These are phyloP conservation scores for Balanococcus diminutus DNA, from an alignment of 2,888 invertebrate species.

Conservation along the genomic window DNA sequence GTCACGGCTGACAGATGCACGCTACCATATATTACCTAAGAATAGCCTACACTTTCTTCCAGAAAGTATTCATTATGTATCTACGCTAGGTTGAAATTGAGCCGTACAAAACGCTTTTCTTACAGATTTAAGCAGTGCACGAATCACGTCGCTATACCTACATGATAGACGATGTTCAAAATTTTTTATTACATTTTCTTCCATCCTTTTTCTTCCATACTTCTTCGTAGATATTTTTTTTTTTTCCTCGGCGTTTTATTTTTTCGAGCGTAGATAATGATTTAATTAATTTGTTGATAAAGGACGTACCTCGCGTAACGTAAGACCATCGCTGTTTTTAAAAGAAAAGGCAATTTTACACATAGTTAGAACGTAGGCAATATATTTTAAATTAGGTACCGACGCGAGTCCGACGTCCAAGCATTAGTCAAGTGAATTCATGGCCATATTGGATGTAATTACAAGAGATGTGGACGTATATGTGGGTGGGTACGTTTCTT, in stretches of 20 bases:
- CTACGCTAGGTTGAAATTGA: slow-evolving; percentile 21
- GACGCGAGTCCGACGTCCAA: too few species aligned
- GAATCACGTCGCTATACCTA: slow-evolving; percentile 21
- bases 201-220: neutral
- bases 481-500: too few species aligned
- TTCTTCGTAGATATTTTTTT: neutral
- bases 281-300: slow-evolving; percentile 3
- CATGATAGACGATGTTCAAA: slow-evolving; percentile 10
- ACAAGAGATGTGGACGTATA: too few species aligned
- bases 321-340: neutral
- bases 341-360: slow-evolving; percentile 5
- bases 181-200: slow-evolving; percentile 23
- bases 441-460: neutral
- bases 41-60: slow-evolving; percentile 46
- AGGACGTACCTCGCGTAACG: neutral
- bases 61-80: slow-evolving; percentile 47
- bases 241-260: neutral
- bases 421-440: neutral
- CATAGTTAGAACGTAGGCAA: neutral
- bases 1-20: slow-evolving; percentile 50
- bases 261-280: neutral
- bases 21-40: slow-evolving; percentile 45
- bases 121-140: slow-evolving; percentile 27
- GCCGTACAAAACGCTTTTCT: slow-evolving; percentile 19
- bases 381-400: slow-evolving; percentile 3